A percentile compares a stretch with the other conserved stretches of the same genome.
These are phyloP conservation scores for Mus caroli DNA, from an alignment of 2,797 vertebrate species.

Conservation along the genomic window DNA sequence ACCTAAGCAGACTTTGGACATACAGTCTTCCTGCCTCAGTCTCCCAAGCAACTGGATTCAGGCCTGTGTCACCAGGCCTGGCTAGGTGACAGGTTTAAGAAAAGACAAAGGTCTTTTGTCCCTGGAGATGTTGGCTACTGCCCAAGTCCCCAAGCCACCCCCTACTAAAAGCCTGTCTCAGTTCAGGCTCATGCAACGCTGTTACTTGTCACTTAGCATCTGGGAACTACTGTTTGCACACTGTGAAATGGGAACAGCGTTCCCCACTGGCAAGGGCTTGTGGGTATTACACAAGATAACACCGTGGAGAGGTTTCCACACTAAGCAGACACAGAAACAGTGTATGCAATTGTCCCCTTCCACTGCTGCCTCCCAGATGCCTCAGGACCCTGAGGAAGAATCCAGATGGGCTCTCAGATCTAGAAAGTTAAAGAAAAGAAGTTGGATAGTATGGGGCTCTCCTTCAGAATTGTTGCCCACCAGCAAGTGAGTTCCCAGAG, in stretches of 20 bases:
- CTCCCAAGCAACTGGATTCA: not conserved
- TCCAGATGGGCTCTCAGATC: slow-evolving; percentile 63
- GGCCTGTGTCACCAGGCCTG: not conserved
- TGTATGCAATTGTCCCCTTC: not conserved
- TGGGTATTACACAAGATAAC: not conserved
- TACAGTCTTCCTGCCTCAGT: not conserved
- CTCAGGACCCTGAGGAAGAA: not conserved
- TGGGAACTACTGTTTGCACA: not conserved
- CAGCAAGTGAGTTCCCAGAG: slow-evolving; percentile 6
- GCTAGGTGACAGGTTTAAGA: not conserved
- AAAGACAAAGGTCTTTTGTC: not conserved
- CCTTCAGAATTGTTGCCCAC: slow-evolving; percentile 10
- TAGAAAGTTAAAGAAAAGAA: slow-evolving; percentile 23
- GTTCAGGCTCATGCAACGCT: not conserved
- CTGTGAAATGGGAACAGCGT: not conserved
- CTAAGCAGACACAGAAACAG: accelerated
- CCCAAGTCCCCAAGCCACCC: not conserved
- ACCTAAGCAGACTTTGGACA: not conserved
- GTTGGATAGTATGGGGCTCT: not conserved
- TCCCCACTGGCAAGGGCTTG: not conserved
- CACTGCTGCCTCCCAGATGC: slow-evolving; percentile 65
- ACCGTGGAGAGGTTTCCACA: not conserved
- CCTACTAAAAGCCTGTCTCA: not conserved
- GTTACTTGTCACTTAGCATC: not conserved
- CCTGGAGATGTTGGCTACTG: not conserved